Conservation (phyloP, 2,797 vertebrate species). For the Crenuchus spilurus region DNA sequence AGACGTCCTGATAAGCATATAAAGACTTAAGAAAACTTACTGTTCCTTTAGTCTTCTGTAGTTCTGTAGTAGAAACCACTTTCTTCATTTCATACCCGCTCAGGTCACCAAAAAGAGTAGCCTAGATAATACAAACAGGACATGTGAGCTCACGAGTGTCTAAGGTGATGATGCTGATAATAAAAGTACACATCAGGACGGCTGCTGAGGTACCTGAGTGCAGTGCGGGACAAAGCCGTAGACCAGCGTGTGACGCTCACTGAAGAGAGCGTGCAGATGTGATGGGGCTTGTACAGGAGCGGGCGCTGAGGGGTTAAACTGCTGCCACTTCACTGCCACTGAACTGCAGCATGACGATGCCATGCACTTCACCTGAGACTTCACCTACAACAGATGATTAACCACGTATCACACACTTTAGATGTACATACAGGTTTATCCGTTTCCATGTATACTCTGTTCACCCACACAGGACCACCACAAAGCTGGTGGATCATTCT, state of each 20-base stretch:
- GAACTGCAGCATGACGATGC: slow-evolving; percentile 80
- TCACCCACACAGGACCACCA: too few relatives aligned
- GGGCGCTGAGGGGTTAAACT: slow-evolving; percentile 65
- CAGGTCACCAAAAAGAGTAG: slow-evolving; percentile 80
- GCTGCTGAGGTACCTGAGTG: slow-evolving; percentile 75
- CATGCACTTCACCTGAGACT: slow-evolving; percentile 73
- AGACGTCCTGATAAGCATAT: too few relatives aligned
- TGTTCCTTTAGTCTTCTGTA: slow-evolving; percentile 88
- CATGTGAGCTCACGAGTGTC: not conserved
- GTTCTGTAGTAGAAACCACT: slow-evolving; percentile 87
- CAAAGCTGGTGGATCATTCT: too few relatives aligned
- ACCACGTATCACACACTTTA: not conserved
- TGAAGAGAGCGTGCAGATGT: slow-evolving; percentile 82
- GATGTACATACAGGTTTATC: not conserved
- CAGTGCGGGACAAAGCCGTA: slow-evolving; percentile 86
- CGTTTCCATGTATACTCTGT: too few relatives aligned
- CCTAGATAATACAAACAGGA: slow-evolving; percentile 70
- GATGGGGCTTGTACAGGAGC: slow-evolving; percentile 82
- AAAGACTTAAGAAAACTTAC: too few relatives aligned
- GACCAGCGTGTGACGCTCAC: slow-evolving; percentile 78
- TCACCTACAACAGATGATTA: slow-evolving; percentile 69
- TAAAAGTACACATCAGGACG: too few relatives aligned
- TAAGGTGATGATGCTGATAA: too few relatives aligned
- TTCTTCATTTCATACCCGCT: slow-evolving; percentile 79
- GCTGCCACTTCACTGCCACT: slow-evolving; percentile 88